phyloP scores from a whole-genome alignment of 2,797 vertebrate genomes.

The Oceanodroma leucorhoa region DNA sequence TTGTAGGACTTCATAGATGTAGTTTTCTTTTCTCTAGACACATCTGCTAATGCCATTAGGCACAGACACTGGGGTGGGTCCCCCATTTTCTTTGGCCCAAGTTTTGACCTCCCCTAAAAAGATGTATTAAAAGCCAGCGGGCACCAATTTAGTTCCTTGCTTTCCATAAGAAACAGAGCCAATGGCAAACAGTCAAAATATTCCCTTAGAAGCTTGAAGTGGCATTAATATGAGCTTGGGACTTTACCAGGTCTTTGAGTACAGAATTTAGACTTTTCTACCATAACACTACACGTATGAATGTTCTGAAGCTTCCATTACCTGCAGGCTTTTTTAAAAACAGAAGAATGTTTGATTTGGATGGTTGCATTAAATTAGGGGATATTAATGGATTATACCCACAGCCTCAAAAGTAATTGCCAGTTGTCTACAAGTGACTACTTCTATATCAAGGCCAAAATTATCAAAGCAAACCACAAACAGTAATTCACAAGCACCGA shows the following conservation, averaged over 20 bases:
- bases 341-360: constrained; percentile 62
- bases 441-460: constrained; percentile 31
- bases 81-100: constrained; percentile 48
- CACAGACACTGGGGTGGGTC: neutral
- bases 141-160: constrained; percentile 17
- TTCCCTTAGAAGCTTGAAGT: constrained; percentile 32
- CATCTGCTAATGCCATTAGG: constrained; percentile 39
- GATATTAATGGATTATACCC: constrained; percentile 47
- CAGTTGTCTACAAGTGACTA: constrained; percentile 46
- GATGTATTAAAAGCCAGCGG: neutral
- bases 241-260: constrained; percentile 40
- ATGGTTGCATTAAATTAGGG: constrained; percentile 37
- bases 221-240: constrained; percentile 36
- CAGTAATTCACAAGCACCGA: constrained; percentile 15
- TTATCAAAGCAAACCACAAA: constrained; percentile 60
- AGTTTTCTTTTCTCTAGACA: constrained; percentile 1
- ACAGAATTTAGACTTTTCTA: constrained; percentile 24
- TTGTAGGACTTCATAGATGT: neutral
- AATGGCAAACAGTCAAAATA: constrained; percentile 55
- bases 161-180: constrained; percentile 26
- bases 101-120: constrained; percentile 39
- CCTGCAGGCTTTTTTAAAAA: constrained; percentile 37
- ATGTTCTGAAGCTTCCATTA: constrained; percentile 52
- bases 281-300: neutral
- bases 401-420: constrained; percentile 37